Conservation (phyloP, 2,797 vertebrate genomes). For the Falco berigora region DNA sequence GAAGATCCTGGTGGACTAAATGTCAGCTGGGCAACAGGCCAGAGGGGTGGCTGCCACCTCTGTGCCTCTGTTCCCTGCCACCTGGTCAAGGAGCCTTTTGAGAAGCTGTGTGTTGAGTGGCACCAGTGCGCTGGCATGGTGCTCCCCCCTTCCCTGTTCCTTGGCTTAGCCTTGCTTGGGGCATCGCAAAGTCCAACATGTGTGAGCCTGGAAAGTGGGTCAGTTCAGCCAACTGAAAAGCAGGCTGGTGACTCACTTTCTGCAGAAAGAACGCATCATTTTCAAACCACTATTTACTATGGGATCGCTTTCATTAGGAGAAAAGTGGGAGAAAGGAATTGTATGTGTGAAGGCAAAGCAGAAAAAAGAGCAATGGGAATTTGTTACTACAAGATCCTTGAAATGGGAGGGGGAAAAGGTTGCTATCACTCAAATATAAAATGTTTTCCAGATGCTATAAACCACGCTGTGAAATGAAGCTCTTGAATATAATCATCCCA, state of each 20-base stretch:
- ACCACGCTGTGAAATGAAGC: neutral
- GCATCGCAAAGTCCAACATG: neutral
- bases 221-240: slow-evolving; percentile 26
- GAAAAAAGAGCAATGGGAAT: neutral
- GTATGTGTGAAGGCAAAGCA: neutral
- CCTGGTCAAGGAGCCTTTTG: neutral
- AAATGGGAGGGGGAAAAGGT: neutral
- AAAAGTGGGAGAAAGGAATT: neutral
- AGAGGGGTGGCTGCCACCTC: neutral
- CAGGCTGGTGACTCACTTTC: neutral
- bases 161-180: neutral
- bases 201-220: neutral
- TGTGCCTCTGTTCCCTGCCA: accelerated
- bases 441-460: slow-evolving; percentile 37
- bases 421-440: slow-evolving; percentile 12
- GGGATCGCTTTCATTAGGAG: neutral
- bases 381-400: neutral
- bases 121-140: neutral
- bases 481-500: neutral
- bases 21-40: neutral
- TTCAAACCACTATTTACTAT: neutral
- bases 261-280: neutral
- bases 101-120: neutral
- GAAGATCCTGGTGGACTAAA: neutral
- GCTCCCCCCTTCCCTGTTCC: neutral